Evolutionary conservation across 2,113 vertebrate genomes (phyloP), one percentile per base, ranked within the genome.

Genomic region (Scolopax mira): DNA sequence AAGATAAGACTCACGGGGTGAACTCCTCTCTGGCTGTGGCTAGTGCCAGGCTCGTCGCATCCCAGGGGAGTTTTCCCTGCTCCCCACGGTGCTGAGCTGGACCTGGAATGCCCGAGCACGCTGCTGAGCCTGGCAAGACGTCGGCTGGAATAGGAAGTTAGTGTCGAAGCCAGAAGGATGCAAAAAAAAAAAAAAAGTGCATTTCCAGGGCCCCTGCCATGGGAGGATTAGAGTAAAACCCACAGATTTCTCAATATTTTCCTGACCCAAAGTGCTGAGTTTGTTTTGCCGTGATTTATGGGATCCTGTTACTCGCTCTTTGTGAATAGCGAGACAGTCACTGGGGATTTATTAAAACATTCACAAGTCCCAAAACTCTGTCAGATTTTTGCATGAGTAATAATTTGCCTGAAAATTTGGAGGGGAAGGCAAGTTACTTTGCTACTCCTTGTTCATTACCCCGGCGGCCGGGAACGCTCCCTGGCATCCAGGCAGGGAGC

Each of bases 161-260:
- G 21, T n/a, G 48, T 48, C 3, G 13, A 80, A 85, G 87, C 78
- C 91, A 94, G 78, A 69, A 82, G 9, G 95, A 92, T 89, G 57
- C 52, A 41, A 58, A 57, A 70, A 41, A 44, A 33, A 10, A 64
- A 79, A 42, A 67, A 60, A 52, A 46, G 24, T 42, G 82, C 85
- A 86, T 92, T 96, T 97, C 77, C 83, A 96, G 83, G 78, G 90
- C 49, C 37, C 22, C 83, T 94, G 94, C 88, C 94, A 86, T 51
- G 49, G 83, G 65, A 87, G 93, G 92, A 89, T 93, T 93, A 93
- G 88, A 84, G 77, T 86, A 92, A 97, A 97, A 85, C 87, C 86
- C 93, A 73, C 9, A 5, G 94, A 95, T 96, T 96, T 96, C 95
- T 96, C 92, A 85, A 89, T 96, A 93, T 96, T 96, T 95, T 90